Base-by-base conservation (phyloP, 2,888 invertebrate species). In the Syrphus vitripennis region DNA sequence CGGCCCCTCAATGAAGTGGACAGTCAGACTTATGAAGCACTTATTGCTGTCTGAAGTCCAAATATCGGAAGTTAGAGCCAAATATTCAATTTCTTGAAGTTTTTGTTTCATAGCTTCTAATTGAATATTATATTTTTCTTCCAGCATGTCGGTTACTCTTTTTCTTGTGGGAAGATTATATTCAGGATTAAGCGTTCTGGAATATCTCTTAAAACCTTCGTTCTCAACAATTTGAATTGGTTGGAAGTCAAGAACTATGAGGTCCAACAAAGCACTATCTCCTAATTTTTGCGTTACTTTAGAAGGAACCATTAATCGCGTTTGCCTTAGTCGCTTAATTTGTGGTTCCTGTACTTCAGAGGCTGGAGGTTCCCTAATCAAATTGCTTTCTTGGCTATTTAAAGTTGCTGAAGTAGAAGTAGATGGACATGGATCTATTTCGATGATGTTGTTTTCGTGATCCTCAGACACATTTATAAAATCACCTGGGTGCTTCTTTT, bases 91-190 rank as follows among this genome's bases (percentile, higher is more conserved):
- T 10, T 53, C 53, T 16, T 53, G n/a, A 16, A 69, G 19, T 53
- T 69, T 50, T 1, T 53, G 4, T 37, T 5, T 31, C 53, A 65
- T 16, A 26, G 29, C 7, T 19, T 10, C 26, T n/a, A 19, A 29
- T 29, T 48, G 26, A 48, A 16, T 31, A 29, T 16, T 31, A 31
- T 65, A 65, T 4, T 16, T 34, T 26, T 65, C 31, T 65, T 48
- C 65, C 6, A 48, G 48, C 48, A 48, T 53, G n/a, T n/a, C n/a
- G n/a, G n/a, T n/a, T n/a, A n/a, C n/a, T 59, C 59, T 59, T 59
- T 59, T 59, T 10, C 59, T 34, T 1, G 37, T 16, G 3, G 59
- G 37, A 19, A 59, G 12, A 19, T 37, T 59, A 19, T 59, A 59
- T 2, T 59, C 37, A 0, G 59, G 59, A 2, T 59, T 59, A 7